Conservation (phyloP, 2,797 vertebrate species). For the Momotus momota region DNA sequence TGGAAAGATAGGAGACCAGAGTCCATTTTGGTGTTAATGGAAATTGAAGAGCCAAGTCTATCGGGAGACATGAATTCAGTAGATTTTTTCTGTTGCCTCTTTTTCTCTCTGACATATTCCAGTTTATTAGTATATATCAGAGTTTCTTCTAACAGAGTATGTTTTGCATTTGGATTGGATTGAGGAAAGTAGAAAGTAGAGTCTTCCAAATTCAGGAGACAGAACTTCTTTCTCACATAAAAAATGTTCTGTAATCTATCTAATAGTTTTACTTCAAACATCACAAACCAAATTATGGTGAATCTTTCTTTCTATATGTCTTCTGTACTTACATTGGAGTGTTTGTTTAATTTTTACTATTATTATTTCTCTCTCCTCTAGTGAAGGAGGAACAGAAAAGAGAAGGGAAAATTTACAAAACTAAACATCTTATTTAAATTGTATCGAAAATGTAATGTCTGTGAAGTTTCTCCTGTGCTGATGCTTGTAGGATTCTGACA, state of each 20-base stretch:
- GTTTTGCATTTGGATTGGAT: not conserved
- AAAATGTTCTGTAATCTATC: not conserved
- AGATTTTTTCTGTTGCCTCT: not conserved
- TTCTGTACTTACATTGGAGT: not conserved
- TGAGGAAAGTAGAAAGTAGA: not conserved
- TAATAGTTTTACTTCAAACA: not conserved
- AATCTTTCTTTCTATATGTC: not conserved
- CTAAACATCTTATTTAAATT: not conserved
- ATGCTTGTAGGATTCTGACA: not conserved
- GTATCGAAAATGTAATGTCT: too few relatives aligned
- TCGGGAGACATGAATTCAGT: conserved; percentile 40
- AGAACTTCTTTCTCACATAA: not conserved
- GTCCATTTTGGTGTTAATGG: not conserved
- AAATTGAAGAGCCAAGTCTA: conserved; percentile 32
- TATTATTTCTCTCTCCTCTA: not conserved
- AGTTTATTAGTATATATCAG: not conserved
- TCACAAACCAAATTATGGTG: not conserved
- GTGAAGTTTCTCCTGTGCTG: not conserved
- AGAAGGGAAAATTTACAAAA: not conserved
- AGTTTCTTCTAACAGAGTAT: not conserved
- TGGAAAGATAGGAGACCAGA: not conserved
- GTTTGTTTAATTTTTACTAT: not conserved
- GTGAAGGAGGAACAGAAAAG: not conserved
- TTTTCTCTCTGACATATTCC: conserved; percentile 14
- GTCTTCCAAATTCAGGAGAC: not conserved